A percentile compares a stretch with the other conserved stretches of the same genome.
These are phyloP conservation scores for Plodia interpunctella DNA, from an alignment of 1,140 invertebrate species.

Conservation along the genomic window DNA sequence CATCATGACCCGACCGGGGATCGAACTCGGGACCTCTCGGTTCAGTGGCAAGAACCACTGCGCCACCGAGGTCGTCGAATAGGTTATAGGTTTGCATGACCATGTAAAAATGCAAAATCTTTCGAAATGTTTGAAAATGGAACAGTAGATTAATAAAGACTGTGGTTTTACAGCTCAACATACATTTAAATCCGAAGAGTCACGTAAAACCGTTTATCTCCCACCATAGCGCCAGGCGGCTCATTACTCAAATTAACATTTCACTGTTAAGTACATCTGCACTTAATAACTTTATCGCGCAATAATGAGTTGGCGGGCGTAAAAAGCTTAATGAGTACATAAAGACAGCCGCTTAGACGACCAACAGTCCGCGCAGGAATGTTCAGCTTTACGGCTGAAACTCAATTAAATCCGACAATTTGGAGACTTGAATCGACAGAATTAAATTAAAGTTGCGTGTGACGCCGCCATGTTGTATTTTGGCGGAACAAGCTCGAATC, in stretches of 20 bases:
- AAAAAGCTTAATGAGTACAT: slow-evolving; percentile 54
- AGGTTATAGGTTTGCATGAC: slow-evolving; percentile 26
- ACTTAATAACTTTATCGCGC: slow-evolving; percentile 65
- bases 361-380: slow-evolving; percentile 54
- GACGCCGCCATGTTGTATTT: slow-evolving; percentile 33
- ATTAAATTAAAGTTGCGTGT: slow-evolving; percentile 60
- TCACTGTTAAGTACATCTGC: slow-evolving; percentile 56
- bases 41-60: no score
- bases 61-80: no score
- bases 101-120: slow-evolving; percentile 27
- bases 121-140: no score
- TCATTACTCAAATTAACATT: slow-evolving; percentile 67
- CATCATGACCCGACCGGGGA: no score
- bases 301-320: slow-evolving; percentile 46
- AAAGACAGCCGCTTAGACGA: slow-evolving; percentile 53
- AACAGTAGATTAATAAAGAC: neutral
- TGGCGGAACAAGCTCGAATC: slow-evolving; percentile 22
- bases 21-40: no score
- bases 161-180: neutral
- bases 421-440: slow-evolving; percentile 49
- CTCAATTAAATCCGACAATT: slow-evolving; percentile 60
- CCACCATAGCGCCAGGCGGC: slow-evolving; percentile 36
- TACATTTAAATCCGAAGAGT: slow-evolving; percentile 14
- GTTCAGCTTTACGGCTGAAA: slow-evolving; percentile 47
- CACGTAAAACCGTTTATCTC: slow-evolving; percentile 58